Evolutionary conservation across 1,140 invertebrate species (phyloP), one percentile per base, ranked within the genome.

Genomic region (Saccostrea echinata): DNA sequence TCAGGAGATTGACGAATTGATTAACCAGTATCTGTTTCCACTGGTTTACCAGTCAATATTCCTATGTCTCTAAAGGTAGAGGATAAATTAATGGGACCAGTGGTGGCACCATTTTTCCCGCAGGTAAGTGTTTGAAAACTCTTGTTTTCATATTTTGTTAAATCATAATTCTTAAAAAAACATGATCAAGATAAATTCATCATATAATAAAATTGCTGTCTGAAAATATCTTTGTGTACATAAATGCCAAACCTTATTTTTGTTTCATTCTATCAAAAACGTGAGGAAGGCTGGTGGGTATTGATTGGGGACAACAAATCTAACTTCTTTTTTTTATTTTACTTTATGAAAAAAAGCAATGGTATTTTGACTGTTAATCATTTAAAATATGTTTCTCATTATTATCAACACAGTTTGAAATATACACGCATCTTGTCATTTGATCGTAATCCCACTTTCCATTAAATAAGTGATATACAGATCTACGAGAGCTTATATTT

Each of bases 281-380:
- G 98, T 81, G 99, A 99, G 95, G 99, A 99, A 96, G 98, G 98
- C 61, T 99, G 99, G 99, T 99, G 99, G 99, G 97, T 99, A 8
- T 98, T 99, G 24, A 98, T 99, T 93, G 99, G 99, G 0, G 99
- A 99, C 95, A 97, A 98, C 0, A 98, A 98, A 93, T 96, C 96
- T 1, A 99, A 99, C 95, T 98, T 98, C 0, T 43, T 0, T 43
- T 8, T 43, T 43, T 1, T 43, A 43, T 43, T 43, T 43, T 9
- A 43, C 43, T 43, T 43, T 43, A 43, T 3, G 1, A 43, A 43
- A 43, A 9, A 43, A 43, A 43, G 4, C 43, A 43, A 43, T 43
- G 43, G 43, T 43, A 43, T 43, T 43, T 43, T 43, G 43, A 43
- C 0, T 8, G 43, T n/a, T n/a, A n/a, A n/a, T 8, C 43, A 43